Conservation (phyloP, 2,797 vertebrate genomes). For the Clarias laeviceps region DNA sequence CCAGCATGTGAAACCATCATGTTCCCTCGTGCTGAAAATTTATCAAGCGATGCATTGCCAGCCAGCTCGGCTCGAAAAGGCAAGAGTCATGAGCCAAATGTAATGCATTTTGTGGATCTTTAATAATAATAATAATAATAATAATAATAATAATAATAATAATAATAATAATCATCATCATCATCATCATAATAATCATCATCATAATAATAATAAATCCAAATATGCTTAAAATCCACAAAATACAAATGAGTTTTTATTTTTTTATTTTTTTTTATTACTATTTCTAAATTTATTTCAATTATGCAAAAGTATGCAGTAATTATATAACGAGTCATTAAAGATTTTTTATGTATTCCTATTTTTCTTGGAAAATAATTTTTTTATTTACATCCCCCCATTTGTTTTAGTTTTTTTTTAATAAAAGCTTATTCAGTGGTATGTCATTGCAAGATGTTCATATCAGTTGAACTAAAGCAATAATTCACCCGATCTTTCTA, state of each 20-base stretch:
- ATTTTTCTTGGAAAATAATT: not conserved
- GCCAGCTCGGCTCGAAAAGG: constrained; percentile 14
- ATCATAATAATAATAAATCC: not conserved
- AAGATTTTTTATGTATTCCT: not conserved
- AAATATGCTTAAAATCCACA: not conserved
- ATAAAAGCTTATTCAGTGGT: not conserved
- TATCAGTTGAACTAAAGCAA: constrained; percentile 15
- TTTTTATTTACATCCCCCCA: not conserved
- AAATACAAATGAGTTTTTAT: not conserved
- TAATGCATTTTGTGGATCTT: not conserved
- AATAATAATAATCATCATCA: too few species aligned
- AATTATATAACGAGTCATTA: not conserved
- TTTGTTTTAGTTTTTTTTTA: too few species aligned
- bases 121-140: not conserved
- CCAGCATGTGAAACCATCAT: constrained; percentile 54
- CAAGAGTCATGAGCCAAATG: constrained; percentile 4
- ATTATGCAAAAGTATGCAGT: not conserved
- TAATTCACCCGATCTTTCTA: constrained; percentile 14
- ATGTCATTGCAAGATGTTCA: constrained; percentile 13
- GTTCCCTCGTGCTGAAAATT: constrained; percentile 53
- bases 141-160: too few species aligned
- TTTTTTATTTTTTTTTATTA: not conserved
- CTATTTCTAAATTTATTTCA: not conserved
- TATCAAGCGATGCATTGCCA: constrained; percentile 47
- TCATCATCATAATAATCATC: too few species aligned